Conservation (phyloP, 2,888 invertebrate genomes). For the Liposcelis brunnea region DNA sequence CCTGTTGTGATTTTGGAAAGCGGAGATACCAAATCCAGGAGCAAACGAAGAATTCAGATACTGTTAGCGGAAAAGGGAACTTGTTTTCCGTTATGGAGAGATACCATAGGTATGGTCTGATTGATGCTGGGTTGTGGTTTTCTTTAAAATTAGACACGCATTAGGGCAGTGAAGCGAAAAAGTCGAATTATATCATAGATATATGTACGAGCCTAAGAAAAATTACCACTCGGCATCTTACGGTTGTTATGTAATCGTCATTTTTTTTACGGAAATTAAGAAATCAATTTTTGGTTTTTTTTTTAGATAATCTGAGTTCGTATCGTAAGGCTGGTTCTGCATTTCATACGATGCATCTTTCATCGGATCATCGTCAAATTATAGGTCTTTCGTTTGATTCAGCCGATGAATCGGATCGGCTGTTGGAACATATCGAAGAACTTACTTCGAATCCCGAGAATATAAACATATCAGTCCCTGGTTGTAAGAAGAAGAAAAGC, state of each 20-base stretch:
- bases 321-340: constrained; percentile 48
- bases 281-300: not conserved
- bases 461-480: constrained; percentile 54
- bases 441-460: constrained; percentile 61
- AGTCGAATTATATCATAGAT: no score
- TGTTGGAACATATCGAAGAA: constrained; percentile 48
- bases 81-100: constrained; percentile 65
- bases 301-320: constrained; percentile 47
- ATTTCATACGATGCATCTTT: constrained; percentile 68
- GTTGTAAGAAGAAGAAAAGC: constrained; percentile 35
- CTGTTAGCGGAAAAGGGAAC: constrained; percentile 61
- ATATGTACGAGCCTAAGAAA: no score
- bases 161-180: no score
- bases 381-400: constrained; percentile 69
- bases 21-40: constrained; percentile 52
- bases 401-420: constrained; percentile 48
- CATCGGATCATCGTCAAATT: constrained; percentile 54
- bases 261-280: no score
- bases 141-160: no score
- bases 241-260: no score
- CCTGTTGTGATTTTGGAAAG: constrained; percentile 60
- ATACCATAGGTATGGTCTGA: constrained; percentile 34
- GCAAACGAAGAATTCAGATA: constrained; percentile 48
- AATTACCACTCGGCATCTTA: no score
- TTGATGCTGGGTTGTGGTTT: no score